phyloP scores from a whole-genome alignment of 2,797 vertebrate species.

The Phylloscopus collybita region DNA sequence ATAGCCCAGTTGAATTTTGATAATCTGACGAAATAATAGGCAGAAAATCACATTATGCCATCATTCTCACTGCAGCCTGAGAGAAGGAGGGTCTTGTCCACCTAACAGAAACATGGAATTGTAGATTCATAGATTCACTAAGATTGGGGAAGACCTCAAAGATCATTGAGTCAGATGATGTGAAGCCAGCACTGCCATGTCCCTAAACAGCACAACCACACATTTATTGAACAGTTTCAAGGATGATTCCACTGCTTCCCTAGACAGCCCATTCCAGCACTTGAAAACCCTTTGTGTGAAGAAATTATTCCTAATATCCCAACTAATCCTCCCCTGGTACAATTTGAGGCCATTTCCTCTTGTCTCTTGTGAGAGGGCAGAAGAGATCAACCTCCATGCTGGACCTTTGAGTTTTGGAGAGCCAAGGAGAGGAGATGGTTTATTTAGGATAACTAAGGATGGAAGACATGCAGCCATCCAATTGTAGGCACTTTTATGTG shows the following conservation, averaged over 20 bases:
- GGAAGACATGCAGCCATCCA: neutral
- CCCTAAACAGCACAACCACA: neutral
- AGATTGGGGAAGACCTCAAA: neutral
- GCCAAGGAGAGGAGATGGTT: neutral
- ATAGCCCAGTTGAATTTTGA: neutral
- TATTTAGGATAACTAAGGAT: neutral
- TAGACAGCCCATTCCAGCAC: neutral
- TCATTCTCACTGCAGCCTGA: neutral
- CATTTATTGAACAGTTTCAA: neutral
- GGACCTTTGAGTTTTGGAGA: neutral
- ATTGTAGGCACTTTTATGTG: neutral
- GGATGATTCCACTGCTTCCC: neutral
- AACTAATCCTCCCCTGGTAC: neutral
- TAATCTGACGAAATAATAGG: neutral
- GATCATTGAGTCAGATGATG: no score
- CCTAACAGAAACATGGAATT: neutral
- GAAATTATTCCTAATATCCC: neutral
- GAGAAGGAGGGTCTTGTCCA: neutral
- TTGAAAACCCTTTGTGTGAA: neutral
- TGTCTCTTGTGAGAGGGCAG: neutral
- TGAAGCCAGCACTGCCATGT: neutral
- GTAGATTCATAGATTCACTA: neutral
- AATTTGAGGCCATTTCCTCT: neutral
- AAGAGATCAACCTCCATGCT: neutral
- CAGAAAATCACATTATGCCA: accelerated